These are phyloP conservation scores for Malurus splendens DNA, from an alignment of 2,797 vertebrate genomes.

Conservation along the genomic window DNA sequence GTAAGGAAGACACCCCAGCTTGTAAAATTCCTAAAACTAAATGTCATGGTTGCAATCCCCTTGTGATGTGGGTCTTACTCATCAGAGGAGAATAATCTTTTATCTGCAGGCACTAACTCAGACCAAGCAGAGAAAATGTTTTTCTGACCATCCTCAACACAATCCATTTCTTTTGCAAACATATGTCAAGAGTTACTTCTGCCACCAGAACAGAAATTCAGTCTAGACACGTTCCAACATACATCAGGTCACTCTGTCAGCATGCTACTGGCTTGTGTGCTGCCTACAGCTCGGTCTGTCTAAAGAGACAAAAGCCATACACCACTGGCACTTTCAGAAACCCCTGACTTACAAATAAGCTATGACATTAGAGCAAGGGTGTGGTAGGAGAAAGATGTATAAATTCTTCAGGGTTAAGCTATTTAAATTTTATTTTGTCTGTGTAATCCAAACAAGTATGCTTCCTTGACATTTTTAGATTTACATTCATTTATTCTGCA, in stretches of 20 bases:
- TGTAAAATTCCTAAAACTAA: background rate
- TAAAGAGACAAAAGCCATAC: background rate
- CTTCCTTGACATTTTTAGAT: background rate
- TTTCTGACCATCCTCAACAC: background rate
- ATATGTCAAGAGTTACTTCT: background rate
- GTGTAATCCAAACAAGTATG: background rate
- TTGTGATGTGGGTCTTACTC: background rate
- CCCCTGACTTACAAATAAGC: background rate
- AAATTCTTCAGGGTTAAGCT: slow-evolving; percentile 1
- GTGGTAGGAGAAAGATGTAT: background rate
- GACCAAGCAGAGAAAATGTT: background rate
- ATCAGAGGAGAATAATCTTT: background rate
- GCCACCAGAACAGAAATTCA: background rate
- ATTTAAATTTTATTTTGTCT: background rate
- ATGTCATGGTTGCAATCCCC: background rate
- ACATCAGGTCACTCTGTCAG: background rate
- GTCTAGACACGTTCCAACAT: background rate
- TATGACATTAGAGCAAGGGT: background rate
- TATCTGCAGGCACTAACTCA: background rate
- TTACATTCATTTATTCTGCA: background rate
- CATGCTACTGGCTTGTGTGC: background rate
- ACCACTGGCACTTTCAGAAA: background rate
- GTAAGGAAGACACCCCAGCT: background rate
- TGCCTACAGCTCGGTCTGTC: background rate
- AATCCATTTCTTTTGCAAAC: slow-evolving; percentile 6